Base-by-base conservation (phyloP, 2,113 vertebrate genomes). In the Globicephala melas region DNA sequence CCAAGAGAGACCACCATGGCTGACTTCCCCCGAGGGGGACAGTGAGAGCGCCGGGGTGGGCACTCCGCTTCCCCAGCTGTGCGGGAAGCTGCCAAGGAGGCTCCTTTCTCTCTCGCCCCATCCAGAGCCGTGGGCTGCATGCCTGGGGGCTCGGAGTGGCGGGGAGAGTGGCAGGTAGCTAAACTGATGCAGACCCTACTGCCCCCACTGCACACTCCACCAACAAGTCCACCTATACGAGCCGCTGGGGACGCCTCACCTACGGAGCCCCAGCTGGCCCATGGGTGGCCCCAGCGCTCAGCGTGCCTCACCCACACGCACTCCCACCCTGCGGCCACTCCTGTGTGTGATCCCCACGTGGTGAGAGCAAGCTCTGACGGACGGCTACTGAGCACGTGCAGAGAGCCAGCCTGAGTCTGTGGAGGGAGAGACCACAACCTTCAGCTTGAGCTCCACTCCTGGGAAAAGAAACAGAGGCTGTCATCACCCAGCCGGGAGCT, bases 271-370 rank as follows among this genome's bases (percentile, higher is more conserved):
- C 31, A 33, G 17, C 31, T 11, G 18, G 31, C 31, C 74, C 53
- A 80, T 9, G 17, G n/a, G 47, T 3, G 50, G 3, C 50, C 50
- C 77, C 31, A 8, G 33, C 21, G 3, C 77, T 53, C 77, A 58
- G 50, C 11, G 13, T 41, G 70, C 38, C 73, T 74, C 41, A 47
- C 76, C 31, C 76, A 33, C 47, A 33, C 1, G 8, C n/a, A 62
- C 55, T 15, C 53, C 79, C n/a, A 25, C 33, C 41, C 53, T 18
- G 55, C 7, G 8, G 55, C 55, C 79, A n/a, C 53, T 53, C 53
- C 68, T 2, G 1, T 14, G 63, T 36, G 68, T 1, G 10, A 20
- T 9, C 26, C 36, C 14, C 1, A 25, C 0, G 7, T 2, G 11
- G 18, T 5, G 15, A 41, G 17, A 38, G 1, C 18, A 11, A 58